Base-by-base conservation (phyloP, 2,797 vertebrate genomes). In the Anableps anableps region DNA sequence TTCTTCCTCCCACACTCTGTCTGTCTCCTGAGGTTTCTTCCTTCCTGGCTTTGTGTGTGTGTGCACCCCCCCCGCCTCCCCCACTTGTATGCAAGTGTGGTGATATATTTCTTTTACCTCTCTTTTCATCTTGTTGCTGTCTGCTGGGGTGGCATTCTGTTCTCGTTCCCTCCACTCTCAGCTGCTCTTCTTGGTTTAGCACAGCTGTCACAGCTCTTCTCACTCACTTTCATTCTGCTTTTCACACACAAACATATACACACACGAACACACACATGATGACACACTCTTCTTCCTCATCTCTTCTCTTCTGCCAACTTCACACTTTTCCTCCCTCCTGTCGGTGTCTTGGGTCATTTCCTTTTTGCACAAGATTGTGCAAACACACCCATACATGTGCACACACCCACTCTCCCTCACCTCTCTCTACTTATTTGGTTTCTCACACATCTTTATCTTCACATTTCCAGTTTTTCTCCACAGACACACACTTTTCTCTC, bases 11-110 rank as follows among this genome's bases (percentile, higher is more conserved):
- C 87, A 90, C 92, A 87, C 91, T 85, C 86, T 86, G 75, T 88
- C 88, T 83, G 85, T 91, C 91, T 91, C 91, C 79, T 79, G 88
- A 89, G 91, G 75, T 55, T 79, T 86, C 79, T 86, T 83, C 87
- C 88, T 90, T 92, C 90, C 92, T 91, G 88, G 86, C 89, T 88
- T 93, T 91, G 90, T 91, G 86, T 80, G 85, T 88, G 84, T n/a
- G n/a, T n/a, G n/a, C n/a, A n/a, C n/a, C n/a, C n/a, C n/a, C n/a
- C 78, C 80, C 79, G 55, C 82, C 83, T 80, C 2, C 36, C 84
- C 60, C 16, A 38, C 21, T 68, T 68, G 9, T 13, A 38, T 68
- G 36, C 11, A 36, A 41, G 45, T 55, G 29, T 76, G 11, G 70
- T 66, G 77, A 26, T 41, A 68, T 26, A 34, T 74, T 34, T 80